phyloP scores from a whole-genome alignment of 2,888 invertebrate genomes.

The Capitulum mitella region DNA sequence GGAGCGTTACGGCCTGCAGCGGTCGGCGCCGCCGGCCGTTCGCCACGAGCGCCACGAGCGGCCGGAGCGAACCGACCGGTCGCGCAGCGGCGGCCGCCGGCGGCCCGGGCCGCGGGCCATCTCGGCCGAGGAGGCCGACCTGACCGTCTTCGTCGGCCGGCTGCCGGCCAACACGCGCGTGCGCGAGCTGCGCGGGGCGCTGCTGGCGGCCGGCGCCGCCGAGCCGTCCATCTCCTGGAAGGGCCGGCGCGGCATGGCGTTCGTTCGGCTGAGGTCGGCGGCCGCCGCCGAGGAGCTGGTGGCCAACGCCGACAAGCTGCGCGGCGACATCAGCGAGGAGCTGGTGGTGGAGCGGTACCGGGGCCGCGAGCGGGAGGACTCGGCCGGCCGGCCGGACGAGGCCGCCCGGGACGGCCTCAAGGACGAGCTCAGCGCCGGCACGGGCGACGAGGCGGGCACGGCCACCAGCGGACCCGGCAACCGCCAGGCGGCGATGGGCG shows the following conservation, averaged over 20 bases:
- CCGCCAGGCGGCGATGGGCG: neutral
- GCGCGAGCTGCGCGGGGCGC: conserved; percentile 7
- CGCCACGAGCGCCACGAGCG: neutral
- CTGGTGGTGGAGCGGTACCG: conserved; percentile 13
- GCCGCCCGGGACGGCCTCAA: neutral
- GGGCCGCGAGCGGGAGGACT: neutral
- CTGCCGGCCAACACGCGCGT: conserved; percentile 16
- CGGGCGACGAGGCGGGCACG: neutral
- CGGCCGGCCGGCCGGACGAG: neutral
- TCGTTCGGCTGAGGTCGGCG: conserved; percentile 4
- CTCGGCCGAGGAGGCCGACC: neutral
- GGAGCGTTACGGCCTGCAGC: neutral
- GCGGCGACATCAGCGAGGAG: neutral
- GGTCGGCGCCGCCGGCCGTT: neutral
- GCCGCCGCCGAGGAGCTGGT: neutral
- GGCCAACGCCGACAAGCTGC: neutral
- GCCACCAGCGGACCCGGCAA: neutral
- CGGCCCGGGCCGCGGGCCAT: neutral
- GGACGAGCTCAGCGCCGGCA: neutral
- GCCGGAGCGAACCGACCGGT: neutral
- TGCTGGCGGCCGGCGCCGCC: neutral
- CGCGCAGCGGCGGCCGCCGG: neutral
- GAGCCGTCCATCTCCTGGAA: conserved; percentile 17
- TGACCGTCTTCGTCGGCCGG: conserved; percentile 16
- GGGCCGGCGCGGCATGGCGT: conserved; percentile 19